These are phyloP conservation scores for Vanessa tameamea DNA, from an alignment of 1,140 invertebrate species.

Conservation along the genomic window DNA sequence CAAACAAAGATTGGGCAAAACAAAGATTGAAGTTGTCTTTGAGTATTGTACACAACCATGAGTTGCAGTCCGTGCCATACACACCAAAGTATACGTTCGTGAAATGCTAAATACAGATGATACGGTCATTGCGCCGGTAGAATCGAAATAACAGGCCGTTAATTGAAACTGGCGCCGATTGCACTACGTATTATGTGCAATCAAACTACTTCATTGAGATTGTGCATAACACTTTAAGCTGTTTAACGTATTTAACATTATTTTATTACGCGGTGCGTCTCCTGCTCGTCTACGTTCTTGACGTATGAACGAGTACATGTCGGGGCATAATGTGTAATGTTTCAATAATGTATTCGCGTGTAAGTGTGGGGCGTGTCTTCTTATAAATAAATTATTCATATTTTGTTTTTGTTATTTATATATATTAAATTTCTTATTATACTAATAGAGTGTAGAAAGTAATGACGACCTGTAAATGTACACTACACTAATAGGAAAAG, in stretches of 20 bases:
- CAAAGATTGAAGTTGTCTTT: background rate
- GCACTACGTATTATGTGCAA: constrained; percentile 51
- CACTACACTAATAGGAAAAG: no score
- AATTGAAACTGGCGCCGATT: constrained; percentile 70
- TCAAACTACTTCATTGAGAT: constrained; percentile 54
- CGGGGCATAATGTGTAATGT: constrained; percentile 19
- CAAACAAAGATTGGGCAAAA: no score
- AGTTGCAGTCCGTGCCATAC: background rate
- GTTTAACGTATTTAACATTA: constrained; percentile 32
- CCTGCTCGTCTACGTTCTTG: constrained; percentile 21
- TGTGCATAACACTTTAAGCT: constrained; percentile 47
- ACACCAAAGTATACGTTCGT: constrained; percentile 44
- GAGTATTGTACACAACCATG: background rate
- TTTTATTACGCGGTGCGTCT: constrained; percentile 29
- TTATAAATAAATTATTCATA: background rate
- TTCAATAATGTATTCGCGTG: background rate
- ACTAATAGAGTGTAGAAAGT: no score
- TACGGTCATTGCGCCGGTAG: constrained; percentile 66
- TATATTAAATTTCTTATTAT: no score
- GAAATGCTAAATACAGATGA: constrained; percentile 67
- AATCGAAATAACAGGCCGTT: constrained; percentile 63
- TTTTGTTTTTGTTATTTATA: background rate
- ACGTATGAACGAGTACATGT: background rate
- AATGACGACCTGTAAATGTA: no score
- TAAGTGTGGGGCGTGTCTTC: background rate